Percentiles rank a stretch among this genome's conserved stretches.
These are phyloP conservation scores for Mesocentrotus franciscanus DNA, from an alignment of 53 echinoderm and acorn worm species.

Conservation along the genomic window DNA sequence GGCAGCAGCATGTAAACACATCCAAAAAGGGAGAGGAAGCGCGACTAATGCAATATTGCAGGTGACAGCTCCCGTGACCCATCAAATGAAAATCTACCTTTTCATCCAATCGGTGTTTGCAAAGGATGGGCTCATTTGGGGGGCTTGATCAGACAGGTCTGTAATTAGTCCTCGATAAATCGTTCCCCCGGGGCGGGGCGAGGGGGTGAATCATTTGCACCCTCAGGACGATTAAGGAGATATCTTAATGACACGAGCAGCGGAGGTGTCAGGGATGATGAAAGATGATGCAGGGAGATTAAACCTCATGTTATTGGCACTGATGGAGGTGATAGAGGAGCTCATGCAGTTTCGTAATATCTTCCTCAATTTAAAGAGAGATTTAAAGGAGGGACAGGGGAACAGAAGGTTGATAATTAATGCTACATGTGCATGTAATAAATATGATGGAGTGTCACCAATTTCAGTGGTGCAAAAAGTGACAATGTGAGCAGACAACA, in stretches of 20 bases:
- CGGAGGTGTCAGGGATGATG: background rate
- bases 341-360: background rate
- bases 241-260: conserved; percentile 5
- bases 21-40: background rate
- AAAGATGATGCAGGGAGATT: background rate
- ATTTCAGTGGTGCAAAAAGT: too few species aligned
- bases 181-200: conserved; percentile 3
- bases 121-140: conserved; percentile 23
- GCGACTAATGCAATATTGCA: background rate
- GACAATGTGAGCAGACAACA: too few species aligned
- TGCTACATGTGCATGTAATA: background rate
- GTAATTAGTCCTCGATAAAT: conserved; percentile 26
- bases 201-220: conserved; percentile 19
- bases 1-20: background rate
- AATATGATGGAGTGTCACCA: background rate
- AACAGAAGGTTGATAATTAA: background rate
- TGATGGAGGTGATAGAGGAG: background rate
- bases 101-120: background rate
- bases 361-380: background rate
- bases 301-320: background rate
- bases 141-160: background rate
- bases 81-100: conserved; percentile 5
- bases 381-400: background rate
- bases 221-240: background rate
- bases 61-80: background rate